Evolutionary conservation across 2,113 vertebrate species (phyloP).

Genomic region (Callipepla squamata): DNA sequence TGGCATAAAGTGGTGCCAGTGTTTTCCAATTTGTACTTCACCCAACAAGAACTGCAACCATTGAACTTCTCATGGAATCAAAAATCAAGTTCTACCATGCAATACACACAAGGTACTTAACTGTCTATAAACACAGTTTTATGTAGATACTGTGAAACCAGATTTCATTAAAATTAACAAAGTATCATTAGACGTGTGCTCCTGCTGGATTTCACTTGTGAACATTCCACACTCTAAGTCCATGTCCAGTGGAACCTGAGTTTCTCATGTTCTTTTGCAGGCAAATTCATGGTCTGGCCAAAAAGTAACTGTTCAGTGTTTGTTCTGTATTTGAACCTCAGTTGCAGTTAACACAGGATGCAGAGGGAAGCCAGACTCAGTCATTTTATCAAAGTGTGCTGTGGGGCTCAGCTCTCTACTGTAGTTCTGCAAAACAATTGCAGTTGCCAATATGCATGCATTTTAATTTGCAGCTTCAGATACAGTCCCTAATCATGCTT

Average conservation of each 20-base stretch:
- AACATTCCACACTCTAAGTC: neutral
- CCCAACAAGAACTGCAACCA: neutral
- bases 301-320: neutral
- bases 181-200: neutral
- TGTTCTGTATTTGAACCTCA: neutral
- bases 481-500: neutral
- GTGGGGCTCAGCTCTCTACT: neutral
- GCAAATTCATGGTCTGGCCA: neutral
- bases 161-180: neutral
- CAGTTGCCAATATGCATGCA: neutral
- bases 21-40: neutral
- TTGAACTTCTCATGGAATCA: neutral
- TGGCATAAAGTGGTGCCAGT: neutral
- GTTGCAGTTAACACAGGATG: neutral
- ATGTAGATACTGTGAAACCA: neutral
- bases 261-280: neutral
- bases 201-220: neutral
- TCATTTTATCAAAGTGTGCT: neutral
- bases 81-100: neutral
- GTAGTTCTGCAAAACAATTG: neutral
- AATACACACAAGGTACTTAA: neutral
- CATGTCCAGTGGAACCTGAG: neutral
- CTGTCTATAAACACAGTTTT: neutral
- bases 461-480: neutral
- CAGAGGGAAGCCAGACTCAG: accelerated